Conservation (phyloP, 1,140 invertebrate genomes). For the Arion vulgaris region DNA sequence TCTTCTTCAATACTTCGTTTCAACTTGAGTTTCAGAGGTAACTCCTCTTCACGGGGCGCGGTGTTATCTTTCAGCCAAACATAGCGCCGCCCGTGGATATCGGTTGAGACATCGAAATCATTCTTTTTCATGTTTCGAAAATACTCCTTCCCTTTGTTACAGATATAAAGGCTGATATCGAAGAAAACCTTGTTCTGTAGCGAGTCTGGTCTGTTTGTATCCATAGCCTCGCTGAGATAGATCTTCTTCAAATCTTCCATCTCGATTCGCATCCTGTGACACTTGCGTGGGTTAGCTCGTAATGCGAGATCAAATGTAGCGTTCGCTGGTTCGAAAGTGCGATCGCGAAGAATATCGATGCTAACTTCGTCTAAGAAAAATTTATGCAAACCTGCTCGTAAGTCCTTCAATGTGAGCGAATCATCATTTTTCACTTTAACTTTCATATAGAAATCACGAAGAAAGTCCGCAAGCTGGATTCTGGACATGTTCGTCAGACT, state of each 20-base stretch:
- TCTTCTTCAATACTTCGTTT: conserved; percentile 56
- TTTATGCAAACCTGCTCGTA: conserved; percentile 57
- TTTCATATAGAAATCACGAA: conserved; percentile 60
- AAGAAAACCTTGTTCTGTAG: conserved; percentile 67
- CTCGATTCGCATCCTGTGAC: conserved; percentile 57
- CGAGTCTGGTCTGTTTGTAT: conserved; percentile 59
- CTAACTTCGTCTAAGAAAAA: conserved; percentile 59
- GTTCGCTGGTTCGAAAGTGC: conserved; percentile 58
- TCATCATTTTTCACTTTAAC: conserved; percentile 53
- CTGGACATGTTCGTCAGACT: conserved; percentile 53
- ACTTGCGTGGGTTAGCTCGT: conserved; percentile 43
- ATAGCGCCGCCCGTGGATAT: conserved; percentile 57
- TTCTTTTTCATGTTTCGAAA: conserved; percentile 62
- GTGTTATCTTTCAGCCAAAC: conserved; percentile 61
- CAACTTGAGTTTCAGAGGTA: conserved; percentile 53
- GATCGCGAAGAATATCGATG: conserved; percentile 60
- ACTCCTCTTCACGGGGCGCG: conserved; percentile 20
- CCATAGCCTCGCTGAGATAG: conserved; percentile 62
- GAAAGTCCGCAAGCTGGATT: conserved; percentile 56
- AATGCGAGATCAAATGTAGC: conserved; percentile 56
- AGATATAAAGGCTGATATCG: conserved; percentile 64
- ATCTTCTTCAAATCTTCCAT: conserved; percentile 63
- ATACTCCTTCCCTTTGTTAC: conserved; percentile 65
- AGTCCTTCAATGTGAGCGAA: conserved; percentile 46
- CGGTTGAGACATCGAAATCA: conserved; percentile 63